These are phyloP conservation scores for Planococcus citri DNA, from an alignment of 1,140 invertebrate species.

Conservation along the genomic window DNA sequence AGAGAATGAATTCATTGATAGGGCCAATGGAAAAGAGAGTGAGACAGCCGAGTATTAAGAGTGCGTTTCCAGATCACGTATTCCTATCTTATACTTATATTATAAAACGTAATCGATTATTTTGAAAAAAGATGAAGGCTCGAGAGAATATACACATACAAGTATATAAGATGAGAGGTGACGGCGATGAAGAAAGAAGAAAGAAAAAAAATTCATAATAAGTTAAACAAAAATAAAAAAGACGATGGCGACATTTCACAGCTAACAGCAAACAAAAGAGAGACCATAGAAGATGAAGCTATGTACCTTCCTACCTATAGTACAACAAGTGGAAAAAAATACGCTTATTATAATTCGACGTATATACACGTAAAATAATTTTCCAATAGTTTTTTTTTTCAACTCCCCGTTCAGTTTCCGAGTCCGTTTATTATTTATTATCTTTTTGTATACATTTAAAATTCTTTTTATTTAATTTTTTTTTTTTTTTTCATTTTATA, in stretches of 20 bases:
- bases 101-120: constrained; percentile 8
- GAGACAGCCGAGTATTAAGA: neutral
- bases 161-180: neutral
- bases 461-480: constrained; percentile 4
- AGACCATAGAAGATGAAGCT: neutral
- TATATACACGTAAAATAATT: constrained; percentile 11
- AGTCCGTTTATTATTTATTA: neutral
- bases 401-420: neutral
- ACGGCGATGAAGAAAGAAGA: neutral
- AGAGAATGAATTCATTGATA: neutral
- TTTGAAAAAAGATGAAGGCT: neutral
- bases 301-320: too few relatives aligned
- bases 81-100: too few relatives aligned
- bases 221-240: neutral
- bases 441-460: neutral
- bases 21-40: too few relatives aligned
- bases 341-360: neutral
- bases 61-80: neutral
- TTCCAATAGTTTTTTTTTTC: neutral
- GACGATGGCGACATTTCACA: neutral
- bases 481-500: too few relatives aligned
- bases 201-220: neutral
- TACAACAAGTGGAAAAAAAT: neutral
- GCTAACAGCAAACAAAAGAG: too few relatives aligned
- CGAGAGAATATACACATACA: neutral